Percentiles rank a stretch among this genome's conserved stretches.
These are phyloP conservation scores for Monopis laevigella DNA, from an alignment of 2,888 invertebrate genomes.

Conservation along the genomic window DNA sequence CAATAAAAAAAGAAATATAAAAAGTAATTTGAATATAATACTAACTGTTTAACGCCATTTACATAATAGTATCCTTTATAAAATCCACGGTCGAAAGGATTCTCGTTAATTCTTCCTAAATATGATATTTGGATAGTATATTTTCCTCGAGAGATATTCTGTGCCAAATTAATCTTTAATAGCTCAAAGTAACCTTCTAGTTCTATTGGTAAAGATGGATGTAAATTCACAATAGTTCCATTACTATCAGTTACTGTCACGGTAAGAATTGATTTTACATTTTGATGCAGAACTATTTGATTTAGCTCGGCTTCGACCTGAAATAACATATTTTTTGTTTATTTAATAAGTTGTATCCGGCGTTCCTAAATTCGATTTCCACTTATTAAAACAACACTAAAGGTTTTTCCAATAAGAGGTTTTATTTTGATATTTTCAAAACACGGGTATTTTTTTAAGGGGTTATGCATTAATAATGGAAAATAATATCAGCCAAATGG, in stretches of 20 bases:
- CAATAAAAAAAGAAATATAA: no score
- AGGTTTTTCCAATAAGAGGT: no score
- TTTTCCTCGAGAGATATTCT: constrained; percentile 29
- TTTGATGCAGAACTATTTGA: constrained; percentile 51
- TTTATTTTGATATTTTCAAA: no score
- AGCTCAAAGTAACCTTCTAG: constrained; percentile 42
- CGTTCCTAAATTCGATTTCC: no score
- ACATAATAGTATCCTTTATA: constrained; percentile 50
- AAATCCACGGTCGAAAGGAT: constrained; percentile 51
- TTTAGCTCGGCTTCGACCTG: constrained; percentile 38
- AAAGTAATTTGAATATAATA: no score
- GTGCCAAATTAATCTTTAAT: constrained; percentile 36
- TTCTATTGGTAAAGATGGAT: constrained; percentile 30
- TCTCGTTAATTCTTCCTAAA: constrained; percentile 39
- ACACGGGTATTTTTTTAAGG: no score
- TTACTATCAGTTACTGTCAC: constrained; percentile 29
- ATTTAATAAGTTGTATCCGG: no score
- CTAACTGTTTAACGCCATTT: constrained; percentile 24
- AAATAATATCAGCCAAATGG: no score
- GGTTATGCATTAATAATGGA: no score
- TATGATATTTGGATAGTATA: constrained; percentile 41
- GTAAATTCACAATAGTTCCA: constrained; percentile 28
- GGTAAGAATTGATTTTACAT: constrained; percentile 34
- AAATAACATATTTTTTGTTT: no score
- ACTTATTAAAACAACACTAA: no score